Percentiles rank a stretch among this genome's conserved stretches.
Conservation (phyloP, 1,140 invertebrate genomes). For the Drosophila sulfurigaster region DNA sequence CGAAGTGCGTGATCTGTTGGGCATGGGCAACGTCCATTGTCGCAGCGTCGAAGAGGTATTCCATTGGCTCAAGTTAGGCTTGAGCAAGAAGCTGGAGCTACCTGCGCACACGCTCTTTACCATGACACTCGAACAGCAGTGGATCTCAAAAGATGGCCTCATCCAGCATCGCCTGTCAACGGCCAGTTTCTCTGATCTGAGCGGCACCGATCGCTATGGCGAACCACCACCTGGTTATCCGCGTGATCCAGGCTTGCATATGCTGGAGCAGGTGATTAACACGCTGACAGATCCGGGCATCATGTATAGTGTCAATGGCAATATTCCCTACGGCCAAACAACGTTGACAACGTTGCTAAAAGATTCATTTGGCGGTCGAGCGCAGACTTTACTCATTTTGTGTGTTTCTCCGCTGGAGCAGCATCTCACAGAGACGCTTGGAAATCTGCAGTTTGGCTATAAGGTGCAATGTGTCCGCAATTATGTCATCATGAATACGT, state of each 20-base stretch:
- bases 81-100: constrained; percentile 69
- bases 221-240: constrained; percentile 85
- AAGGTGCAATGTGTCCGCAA: constrained; percentile 88
- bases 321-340: constrained; percentile 87
- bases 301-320: constrained; percentile 86
- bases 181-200: constrained; percentile 89
- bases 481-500: constrained; percentile 89
- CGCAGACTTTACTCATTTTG: constrained; percentile 88
- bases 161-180: constrained; percentile 87
- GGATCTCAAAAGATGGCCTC: constrained; percentile 86
- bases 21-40: constrained; percentile 86
- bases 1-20: constrained; percentile 86
- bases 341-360: constrained; percentile 88
- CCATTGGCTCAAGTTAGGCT: constrained; percentile 86
- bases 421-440: constrained; percentile 88
- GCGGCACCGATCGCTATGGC: constrained; percentile 87
- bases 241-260: constrained; percentile 86
- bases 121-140: constrained; percentile 89
- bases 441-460: constrained; percentile 87
- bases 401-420: constrained; percentile 88
- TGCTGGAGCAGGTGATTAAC: constrained; percentile 88
- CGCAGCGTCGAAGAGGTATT: constrained; percentile 86
- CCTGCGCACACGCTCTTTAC: constrained; percentile 88
- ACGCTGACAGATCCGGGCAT: constrained; percentile 87
- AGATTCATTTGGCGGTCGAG: constrained; percentile 89